Base-by-base conservation (phyloP, 2,888 invertebrate species). In the Stegophylla sp. region DNA sequence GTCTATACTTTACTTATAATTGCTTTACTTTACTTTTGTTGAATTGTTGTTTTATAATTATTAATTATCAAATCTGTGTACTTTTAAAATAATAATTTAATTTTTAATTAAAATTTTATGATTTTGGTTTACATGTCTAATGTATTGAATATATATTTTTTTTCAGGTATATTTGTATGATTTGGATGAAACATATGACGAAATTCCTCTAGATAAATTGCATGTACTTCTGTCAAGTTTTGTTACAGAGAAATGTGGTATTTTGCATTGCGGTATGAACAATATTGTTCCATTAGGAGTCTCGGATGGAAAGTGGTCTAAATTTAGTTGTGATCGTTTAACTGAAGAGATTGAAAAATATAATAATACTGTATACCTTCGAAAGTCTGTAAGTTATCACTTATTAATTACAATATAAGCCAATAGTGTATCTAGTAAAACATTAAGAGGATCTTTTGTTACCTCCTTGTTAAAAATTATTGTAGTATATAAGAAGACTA, bases 81-180 rank as follows among this genome's bases (percentile, higher is more conserved):
- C n/a, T n/a, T n/a, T n/a, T n/a, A n/a, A n/a, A n/a, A n/a, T n/a
- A n/a, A n/a, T n/a, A n/a, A n/a, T n/a, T n/a, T n/a, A n/a, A n/a
- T n/a, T n/a, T n/a, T n/a, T n/a, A n/a, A n/a, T n/a, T n/a, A n/a
- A n/a, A n/a, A n/a, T n/a, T n/a, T n/a, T n/a, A n/a, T n/a, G n/a
- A n/a, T n/a, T n/a, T n/a, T 34, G 34, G 7, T 75, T 75, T 48
- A 51, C 61, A 87, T 87, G 86, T 94, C 15, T 45, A 45, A 0
- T 91, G 90, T 83, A 88, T 93, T 61, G 89, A 90, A 20, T 95
- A 95, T 85, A 89, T 90, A 34, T 1, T 43, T n/a, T 59, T 59
- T 63, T 51, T 0, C 13, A 79, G 79, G 17, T 79, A 48, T 61
- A 51, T n/a, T 48, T 71, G 0, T 79, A 79, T 41, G 79, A 79